Base-by-base conservation (phyloP, 2,888 invertebrate species). In the Oscheius myriophilus region DNA sequence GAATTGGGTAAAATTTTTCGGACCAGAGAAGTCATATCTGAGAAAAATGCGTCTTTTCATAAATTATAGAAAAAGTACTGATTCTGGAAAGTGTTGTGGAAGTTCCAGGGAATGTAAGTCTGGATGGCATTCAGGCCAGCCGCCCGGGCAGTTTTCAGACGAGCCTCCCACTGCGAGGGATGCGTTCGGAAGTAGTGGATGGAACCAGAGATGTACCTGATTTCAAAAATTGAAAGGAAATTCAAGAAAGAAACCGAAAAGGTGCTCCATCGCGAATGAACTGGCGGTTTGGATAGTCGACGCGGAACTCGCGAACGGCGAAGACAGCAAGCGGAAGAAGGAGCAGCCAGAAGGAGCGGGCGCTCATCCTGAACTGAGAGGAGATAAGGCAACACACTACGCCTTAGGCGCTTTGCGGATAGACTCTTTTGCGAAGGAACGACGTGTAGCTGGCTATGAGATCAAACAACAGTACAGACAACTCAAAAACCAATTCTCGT, bases 181-280 rank as follows among this genome's bases (percentile, higher is more conserved):
- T 93, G 92, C 0, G 92, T 90, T 3, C 94, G 90, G 87, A 93
- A 94, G 88, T 94, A 95, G 87, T 95, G 94, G 84, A 94, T 89
- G 14, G 67, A 67, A 0, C 93, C 93, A 16, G 92, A 90, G 65
- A 92, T 89, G 64, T 83, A 85, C 42, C 72, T 63, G 52, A 55
- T 52, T 25, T 25, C 11, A 46, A 2, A 42, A 9, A 41, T 39
- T 4, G 14, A 3, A 41, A 2, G 12, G n/a, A 42, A 42, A 2
- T 2, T 18, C 16, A 0, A 39, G 52, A 53, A 39, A 41, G 4
- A 11, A 59, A 67, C 67, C 67, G 41, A 25, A 52, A 67, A 6
- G 61, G 61, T 42, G 59, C 46, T 11, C 67, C 67, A 52, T 67
- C 67, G 9, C 61, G 54, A 21, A 67, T 41, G 23, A 67, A 67